Evolutionary conservation across 2,888 invertebrate genomes (phyloP).

Genomic region (Melipona beecheii): DNA sequence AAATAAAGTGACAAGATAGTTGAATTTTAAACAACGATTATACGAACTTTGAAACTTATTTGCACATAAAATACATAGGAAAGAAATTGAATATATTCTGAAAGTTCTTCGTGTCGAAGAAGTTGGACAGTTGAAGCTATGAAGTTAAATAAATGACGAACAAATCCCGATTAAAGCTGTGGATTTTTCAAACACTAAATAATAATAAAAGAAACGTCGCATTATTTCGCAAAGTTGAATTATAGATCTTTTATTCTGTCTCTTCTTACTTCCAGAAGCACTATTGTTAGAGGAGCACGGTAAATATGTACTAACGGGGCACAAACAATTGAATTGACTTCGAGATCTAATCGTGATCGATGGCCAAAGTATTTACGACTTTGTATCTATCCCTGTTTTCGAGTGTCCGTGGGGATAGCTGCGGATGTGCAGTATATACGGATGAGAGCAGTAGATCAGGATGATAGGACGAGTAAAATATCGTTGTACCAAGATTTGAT

Average conservation of each 20-base stretch:
- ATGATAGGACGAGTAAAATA: not conserved
- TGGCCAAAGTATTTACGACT: conserved; percentile 52
- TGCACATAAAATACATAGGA: no score
- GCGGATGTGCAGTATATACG: not conserved
- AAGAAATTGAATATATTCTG: no score
- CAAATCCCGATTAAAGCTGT: no score
- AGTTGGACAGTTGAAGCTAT: no score
- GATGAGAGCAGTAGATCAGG: not conserved
- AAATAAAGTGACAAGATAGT: no score
- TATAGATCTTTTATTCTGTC: not conserved
- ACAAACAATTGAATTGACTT: not conserved
- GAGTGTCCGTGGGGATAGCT: not conserved
- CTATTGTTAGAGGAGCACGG: not conserved
- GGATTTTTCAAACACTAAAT: not conserved
- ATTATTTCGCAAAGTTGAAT: not conserved
- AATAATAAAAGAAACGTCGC: not conserved
- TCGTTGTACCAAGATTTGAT: not conserved
- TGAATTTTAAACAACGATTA: no score
- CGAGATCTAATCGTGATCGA: conserved; percentile 40
- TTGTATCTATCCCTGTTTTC: not conserved
- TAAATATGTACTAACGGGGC: conserved; percentile 17
- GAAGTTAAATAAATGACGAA: no score
- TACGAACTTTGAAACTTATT: no score
- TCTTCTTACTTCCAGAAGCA: no score
- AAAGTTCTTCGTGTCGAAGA: no score